Base-by-base conservation (phyloP, 2,113 vertebrate species). In the Megaptera novaeangliae region DNA sequence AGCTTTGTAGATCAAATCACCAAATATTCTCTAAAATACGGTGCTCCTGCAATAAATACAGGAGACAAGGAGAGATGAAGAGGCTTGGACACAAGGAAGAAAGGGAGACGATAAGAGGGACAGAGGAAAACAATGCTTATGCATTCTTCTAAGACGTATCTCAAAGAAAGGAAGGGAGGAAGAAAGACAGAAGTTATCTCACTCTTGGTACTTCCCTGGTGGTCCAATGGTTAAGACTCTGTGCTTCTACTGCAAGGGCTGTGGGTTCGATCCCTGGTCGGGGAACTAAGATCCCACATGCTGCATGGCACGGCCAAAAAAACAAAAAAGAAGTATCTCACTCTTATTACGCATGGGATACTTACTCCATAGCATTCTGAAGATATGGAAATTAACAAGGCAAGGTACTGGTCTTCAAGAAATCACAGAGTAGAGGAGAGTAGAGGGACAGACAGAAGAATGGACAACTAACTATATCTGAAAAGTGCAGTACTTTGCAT, bases 391-490 rank as follows among this genome's bases (percentile, higher is more conserved):
- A 39, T 0, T 17, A 9, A 9, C 0, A 8, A 21, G 39, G 82
- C 36, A 27, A 59, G 49, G 68, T 15, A 9, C 14, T 2, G 0
- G 5, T 15, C 27, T 14, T 57, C 29, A 29, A 7, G 39, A 78
- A 23, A 17, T 10, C n/a, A 12, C 34, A 36, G 84, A 31, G 39
- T 23, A 68, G 49, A 81, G 49, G 17, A 57, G 55, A 21, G 2
- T 0, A 5, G 41, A 49, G 25, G 29, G 14, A 17, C 2, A 27
- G 36, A 25, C 0, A 0, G 41, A 31, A 4, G 52, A 34, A 27
- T 0, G 4, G 1, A 5, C 6, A 31, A n/a, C 6, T 20, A 2
- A 31, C 0, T 0, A 3, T 1, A 29, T 4, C 25, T 59, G 46
- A 21, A 59, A 27, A 23, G 34, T 1, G 13, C 46, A 12, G 3